Conservation (phyloP, 30 jellyfish, hydroid and myxozoan species). For the Sanderia malayensis region DNA sequence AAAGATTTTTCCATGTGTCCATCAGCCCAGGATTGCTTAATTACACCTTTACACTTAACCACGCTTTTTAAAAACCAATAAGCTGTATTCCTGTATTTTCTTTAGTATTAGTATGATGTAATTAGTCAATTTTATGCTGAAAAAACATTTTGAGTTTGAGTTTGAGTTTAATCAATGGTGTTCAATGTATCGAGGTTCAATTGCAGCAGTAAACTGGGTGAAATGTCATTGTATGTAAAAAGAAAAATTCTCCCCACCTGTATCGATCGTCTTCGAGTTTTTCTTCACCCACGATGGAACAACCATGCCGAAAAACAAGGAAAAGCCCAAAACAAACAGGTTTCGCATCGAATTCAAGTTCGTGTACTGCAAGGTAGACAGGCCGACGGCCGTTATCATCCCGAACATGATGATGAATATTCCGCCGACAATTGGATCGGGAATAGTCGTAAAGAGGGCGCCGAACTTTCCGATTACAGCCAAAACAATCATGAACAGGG, state of each 20-base stretch:
- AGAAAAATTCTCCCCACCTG: conserved; percentile 35
- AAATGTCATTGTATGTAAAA: background rate
- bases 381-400: conserved; percentile 95
- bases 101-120: no score
- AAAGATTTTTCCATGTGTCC: no score
- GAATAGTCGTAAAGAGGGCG: conserved; percentile 90
- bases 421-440: conserved; percentile 97
- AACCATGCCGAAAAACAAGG: conserved; percentile 90
- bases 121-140: no score
- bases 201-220: background rate
- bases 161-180: background rate
- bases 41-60: background rate
- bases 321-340: conserved; percentile 76
- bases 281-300: conserved; percentile 81
- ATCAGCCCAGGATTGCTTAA: no score
- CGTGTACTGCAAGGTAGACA: conserved; percentile 77
- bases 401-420: conserved; percentile 92
- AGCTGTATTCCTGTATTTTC: background rate
- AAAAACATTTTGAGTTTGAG: background rate
- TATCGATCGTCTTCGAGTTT: conserved; percentile 37
- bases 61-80: background rate
- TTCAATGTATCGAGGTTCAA: background rate
- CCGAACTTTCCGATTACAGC: conserved; percentile 95
- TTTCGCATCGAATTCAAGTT: conserved; percentile 85
- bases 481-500: conserved; percentile 73